Evolutionary conservation across 2,888 invertebrate species (phyloP).

Genomic region (Melinaea marsaeus): DNA sequence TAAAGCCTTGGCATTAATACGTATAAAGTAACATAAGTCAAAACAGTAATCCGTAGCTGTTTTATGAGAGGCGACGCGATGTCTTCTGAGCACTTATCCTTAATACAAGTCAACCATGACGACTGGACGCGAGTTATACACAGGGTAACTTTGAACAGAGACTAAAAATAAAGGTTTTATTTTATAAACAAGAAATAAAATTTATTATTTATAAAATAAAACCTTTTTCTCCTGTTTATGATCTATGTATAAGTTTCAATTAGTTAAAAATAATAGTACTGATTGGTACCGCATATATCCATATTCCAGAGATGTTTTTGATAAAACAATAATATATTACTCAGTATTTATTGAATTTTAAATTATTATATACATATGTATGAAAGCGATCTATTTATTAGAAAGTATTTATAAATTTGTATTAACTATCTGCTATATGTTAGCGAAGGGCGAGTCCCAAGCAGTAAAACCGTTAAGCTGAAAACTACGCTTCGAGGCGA

Average conservation of each 20-base stretch:
- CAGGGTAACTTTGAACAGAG: conserved; percentile 35
- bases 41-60: conserved; percentile 43
- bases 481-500: conserved; percentile 45
- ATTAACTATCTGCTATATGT: conserved; percentile 26
- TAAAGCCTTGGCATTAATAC: conserved; percentile 28
- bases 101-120: conserved; percentile 47
- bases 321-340: no score
- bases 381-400: no score
- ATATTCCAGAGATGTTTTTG: no score
- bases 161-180: conserved; percentile 3
- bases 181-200: not conserved
- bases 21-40: conserved; percentile 36
- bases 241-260: no score
- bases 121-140: conserved; percentile 37
- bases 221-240: no score
- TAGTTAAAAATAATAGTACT: not conserved
- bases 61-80: conserved; percentile 44
- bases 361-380: no score
- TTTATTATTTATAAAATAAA: no score
- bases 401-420: not conserved
- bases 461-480: conserved; percentile 45
- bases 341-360: no score
- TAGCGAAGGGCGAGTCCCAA: conserved; percentile 27
- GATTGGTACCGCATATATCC: not conserved
- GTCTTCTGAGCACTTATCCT: conserved; percentile 48